Base-by-base conservation (phyloP, 2,888 invertebrate species). In the Spilarctia lutea region DNA sequence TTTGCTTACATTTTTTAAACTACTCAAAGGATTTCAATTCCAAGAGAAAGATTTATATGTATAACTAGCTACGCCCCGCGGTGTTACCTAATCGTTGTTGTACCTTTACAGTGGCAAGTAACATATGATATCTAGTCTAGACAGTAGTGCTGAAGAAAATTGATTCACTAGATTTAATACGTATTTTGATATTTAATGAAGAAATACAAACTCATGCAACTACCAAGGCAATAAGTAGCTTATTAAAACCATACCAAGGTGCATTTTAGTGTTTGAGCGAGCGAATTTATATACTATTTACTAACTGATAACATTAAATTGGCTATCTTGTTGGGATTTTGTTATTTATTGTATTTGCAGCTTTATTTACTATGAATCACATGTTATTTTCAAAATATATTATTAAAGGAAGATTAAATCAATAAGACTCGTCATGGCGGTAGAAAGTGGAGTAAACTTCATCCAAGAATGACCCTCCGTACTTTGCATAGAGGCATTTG, bases 241-340 rank as follows among this genome's bases (percentile, higher is more conserved):
- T 16, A 63, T 27, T 65, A 65, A 65, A 24, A 73, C 35, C 65
- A 33, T 24, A 30, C 27, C 27, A 48, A 48, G 33, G 39, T 52
- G 65, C 52, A 45, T 65, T 71, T 39, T 68, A 71, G 2, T 68
- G 33, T 60, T 39, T 30, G 69, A 69, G 52, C 65, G 70, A 81
- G 80, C 77, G 71, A 74, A 65, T 66, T 27, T 18, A 24, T 18
- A 24, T 30, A 27, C 18, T 24, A 66, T n/a, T 39, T 52, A n/a
- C 52, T n/a, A 56, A 24, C 52, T 10, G 52, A n/a, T 56, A n/a
- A 24, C 24, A 3, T 56, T 10, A 56, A 11, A n/a, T 56, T n/a
- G 52, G n/a, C 24, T 56, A 56, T 56, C n/a, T 56, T n/a, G 11
- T 11, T 56, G 20, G 10, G 7, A 24, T 56, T 56, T n/a, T n/a